These are phyloP conservation scores for Engystomops pustulosus DNA, from an alignment of 2,113 vertebrate genomes.

Conservation along the genomic window DNA sequence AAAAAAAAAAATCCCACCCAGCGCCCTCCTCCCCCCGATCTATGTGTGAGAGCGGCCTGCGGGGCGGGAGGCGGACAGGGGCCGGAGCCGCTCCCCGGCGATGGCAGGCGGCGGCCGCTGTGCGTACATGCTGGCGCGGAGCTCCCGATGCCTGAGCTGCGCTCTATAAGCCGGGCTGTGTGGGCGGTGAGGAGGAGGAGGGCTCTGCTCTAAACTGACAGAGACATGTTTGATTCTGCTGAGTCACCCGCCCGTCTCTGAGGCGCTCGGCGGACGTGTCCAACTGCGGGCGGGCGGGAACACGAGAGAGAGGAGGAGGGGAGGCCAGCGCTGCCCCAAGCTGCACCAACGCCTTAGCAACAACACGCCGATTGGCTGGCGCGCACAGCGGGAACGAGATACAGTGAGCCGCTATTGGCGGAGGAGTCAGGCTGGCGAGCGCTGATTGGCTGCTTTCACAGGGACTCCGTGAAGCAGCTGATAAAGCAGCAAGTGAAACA, in stretches of 20 bases:
- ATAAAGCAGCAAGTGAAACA: constrained; percentile 52
- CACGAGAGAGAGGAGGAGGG: background rate
- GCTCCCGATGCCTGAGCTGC: background rate
- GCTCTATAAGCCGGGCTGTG: constrained; percentile 34
- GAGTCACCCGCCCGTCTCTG: constrained; percentile 58
- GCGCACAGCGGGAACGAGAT: constrained; percentile 46
- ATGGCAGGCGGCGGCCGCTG: background rate
- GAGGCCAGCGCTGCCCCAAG: constrained; percentile 40
- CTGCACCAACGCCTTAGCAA: constrained; percentile 58
- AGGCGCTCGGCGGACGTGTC: constrained; percentile 56
- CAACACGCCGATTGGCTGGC: constrained; percentile 44
- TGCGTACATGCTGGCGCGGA: background rate
- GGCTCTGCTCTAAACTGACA: constrained; percentile 40
- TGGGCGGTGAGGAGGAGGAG: constrained; percentile 38
- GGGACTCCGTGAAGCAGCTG: constrained; percentile 52
- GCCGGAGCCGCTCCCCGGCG: background rate
- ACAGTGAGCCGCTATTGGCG: background rate
- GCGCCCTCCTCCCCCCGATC: too few species aligned
- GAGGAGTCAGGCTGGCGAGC: background rate
- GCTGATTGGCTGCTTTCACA: constrained; percentile 39
- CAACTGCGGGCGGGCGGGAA: constrained; percentile 42
- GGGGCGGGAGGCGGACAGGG: background rate
- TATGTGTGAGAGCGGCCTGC: constrained; percentile 1
- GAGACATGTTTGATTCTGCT: constrained; percentile 58
- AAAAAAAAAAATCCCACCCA: background rate